Base-by-base conservation (phyloP, 2,113 vertebrate species). In the Condylura cristata region DNA sequence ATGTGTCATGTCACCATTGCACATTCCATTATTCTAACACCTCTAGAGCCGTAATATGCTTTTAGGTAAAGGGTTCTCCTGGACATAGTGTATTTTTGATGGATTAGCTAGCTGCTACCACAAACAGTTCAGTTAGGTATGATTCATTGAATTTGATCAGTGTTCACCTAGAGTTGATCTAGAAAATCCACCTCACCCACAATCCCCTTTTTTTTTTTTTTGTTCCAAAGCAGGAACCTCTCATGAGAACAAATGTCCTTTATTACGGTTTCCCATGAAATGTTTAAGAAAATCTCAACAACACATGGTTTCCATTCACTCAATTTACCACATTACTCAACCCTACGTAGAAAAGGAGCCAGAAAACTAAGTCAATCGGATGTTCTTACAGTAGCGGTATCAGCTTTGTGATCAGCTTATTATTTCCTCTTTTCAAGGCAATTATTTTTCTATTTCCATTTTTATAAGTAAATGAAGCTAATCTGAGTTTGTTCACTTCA, bases 21-120 rank as follows among this genome's bases (percentile, higher is more conserved):
- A 63, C 78, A 72, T 78, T 66, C 48, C 53, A 28, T 87, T 94
- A 30, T 85, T 32, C 58, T 79, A n/a, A 87, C 86, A 81, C 37
- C 41, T 16, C 44, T 61, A 46, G 41, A 78, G 11, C 16, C 76
- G 71, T 80, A 75, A 13, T 41, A 58, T 44, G 44, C 58, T 63
- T 74, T 39, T 56, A 86, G 37, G 13, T 32, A 90, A 93, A 91
- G 3, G 2, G 6, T 86, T 86, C 28, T 72, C 46, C 22, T 53
- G 46, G 68, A 75, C 24, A 53, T 22, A 44, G 41, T 51, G 5
- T 51, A 41, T n/a, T 89, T 89, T 46, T 71, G 30, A 39, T 65
- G 71, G 53, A 80, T 51, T 4, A 41, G 3, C 84, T 4, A 41
- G 3, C 84, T 61, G 48, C 63, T 89, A n/a, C 30, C 22, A 30